Conservation (phyloP, 1,140 invertebrate species). For the Drosophila kurseongensis region DNA sequence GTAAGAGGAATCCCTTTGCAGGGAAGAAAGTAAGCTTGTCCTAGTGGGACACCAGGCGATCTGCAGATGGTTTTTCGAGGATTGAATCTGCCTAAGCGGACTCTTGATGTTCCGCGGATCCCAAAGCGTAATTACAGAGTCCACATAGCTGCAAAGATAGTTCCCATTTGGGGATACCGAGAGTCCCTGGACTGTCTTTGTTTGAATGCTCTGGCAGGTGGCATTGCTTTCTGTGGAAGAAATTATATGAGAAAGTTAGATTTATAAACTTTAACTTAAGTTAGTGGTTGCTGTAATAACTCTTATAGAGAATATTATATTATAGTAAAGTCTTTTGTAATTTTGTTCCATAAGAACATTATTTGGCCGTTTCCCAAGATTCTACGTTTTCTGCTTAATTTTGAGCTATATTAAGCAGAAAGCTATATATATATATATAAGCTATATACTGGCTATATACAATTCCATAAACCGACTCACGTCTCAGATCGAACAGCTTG, state of each 20-base stretch:
- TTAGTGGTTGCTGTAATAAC: too few species aligned
- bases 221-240: conserved; percentile 88
- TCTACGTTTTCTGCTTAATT: too few species aligned
- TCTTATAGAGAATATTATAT: too few species aligned
- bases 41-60: conserved; percentile 95
- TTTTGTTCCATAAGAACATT: too few species aligned
- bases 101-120: conserved; percentile 94
- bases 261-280: too few species aligned
- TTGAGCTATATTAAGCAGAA: too few species aligned
- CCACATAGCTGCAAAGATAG: conserved; percentile 92
- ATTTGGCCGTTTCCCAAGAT: too few species aligned
- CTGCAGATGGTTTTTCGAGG: conserved; percentile 90
- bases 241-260: background rate
- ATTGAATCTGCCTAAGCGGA: conserved; percentile 90
- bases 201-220: conserved; percentile 89
- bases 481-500: conserved; percentile 96
- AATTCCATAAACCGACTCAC: conserved; percentile 85
- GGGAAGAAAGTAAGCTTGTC: conserved; percentile 69
- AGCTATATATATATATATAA: too few species aligned
- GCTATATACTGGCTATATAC: too few species aligned
- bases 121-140: conserved; percentile 93
- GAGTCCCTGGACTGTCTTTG: conserved; percentile 93
- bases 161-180: conserved; percentile 91
- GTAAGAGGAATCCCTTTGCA: conserved; percentile 77
- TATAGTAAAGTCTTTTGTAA: too few species aligned